phyloP scores from a whole-genome alignment of 2,888 invertebrate genomes.

The Notodonta ziczac region DNA sequence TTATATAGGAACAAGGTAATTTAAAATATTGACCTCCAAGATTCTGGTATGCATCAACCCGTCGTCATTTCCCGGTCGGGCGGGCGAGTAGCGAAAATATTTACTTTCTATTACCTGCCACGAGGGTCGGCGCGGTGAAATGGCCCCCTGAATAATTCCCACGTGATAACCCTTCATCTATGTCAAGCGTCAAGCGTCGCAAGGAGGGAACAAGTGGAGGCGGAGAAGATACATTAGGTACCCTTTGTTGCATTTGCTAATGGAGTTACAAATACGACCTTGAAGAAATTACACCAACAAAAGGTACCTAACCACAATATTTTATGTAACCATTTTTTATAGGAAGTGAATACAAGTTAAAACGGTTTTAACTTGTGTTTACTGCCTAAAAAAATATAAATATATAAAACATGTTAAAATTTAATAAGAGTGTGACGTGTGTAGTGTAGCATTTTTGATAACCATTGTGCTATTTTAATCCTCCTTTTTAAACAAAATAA shows the following conservation, averaged over 20 bases:
- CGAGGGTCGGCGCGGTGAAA: slow-evolving; percentile 21
- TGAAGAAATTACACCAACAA: no score
- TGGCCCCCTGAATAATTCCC: slow-evolving; percentile 32
- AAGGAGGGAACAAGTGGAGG: slow-evolving; percentile 11
- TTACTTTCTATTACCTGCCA: slow-evolving; percentile 63
- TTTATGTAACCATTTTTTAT: no score
- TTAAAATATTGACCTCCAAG: slow-evolving; percentile 1
- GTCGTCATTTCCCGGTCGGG: slow-evolving; percentile 26
- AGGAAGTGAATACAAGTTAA: no score
- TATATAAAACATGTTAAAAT: no score
- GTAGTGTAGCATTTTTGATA: no score
- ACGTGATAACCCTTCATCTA: slow-evolving; percentile 17
- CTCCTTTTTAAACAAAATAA: no score
- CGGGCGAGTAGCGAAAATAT: slow-evolving; percentile 52
- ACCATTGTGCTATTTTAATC: no score
- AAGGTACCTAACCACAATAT: no score
- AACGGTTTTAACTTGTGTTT: no score
- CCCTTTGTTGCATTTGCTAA: not conserved
- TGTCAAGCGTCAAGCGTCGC: slow-evolving; percentile 11
- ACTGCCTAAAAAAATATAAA: no score
- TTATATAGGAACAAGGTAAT: not conserved
- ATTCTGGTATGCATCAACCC: slow-evolving; percentile 22
- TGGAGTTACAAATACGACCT: no score
- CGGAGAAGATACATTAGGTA: not conserved
- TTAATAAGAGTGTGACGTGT: no score